Evolutionary conservation across 2,888 invertebrate genomes (phyloP), one percentile per base, ranked within the genome.

Genomic region (Trissoscelio sp.): DNA sequence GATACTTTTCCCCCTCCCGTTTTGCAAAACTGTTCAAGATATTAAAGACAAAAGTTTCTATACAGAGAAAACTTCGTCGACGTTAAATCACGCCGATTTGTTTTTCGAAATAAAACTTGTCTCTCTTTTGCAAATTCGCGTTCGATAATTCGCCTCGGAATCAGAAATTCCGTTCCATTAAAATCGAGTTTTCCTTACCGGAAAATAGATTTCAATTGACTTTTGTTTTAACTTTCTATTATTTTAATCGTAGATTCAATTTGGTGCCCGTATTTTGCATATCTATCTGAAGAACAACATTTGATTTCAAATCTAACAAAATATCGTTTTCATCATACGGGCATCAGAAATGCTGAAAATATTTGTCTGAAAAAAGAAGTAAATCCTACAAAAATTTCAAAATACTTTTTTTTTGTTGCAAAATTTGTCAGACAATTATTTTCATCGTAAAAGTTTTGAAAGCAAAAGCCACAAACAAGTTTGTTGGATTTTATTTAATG

Each of bases 221-320:
- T 58, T 60, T 51, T 39, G 48, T n/a, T 60, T 39, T n/a, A 60
- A 60, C 46, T 74, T 74, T 51, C 64, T 57, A 42, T 64, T 64
- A 64, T 74, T 74, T 66, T 58, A 74, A 74, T 74, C 57, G 55
- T 64, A 53, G 62, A 64, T 73, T 53, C 62, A 37, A 37, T 20
- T 18, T 37, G 55, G n/a, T 14, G 20, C 16, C 31, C 37, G 11
- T 34, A 57, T 58, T 70, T 42, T 58, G 70, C 70, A 48, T 58
- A 70, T 70, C 44, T 42, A 18, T 28, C 28, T 24, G 14, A 55
- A 39, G 28, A 28, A 24, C 42, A 67, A 55, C 44, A 60, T 53
- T 53, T 14, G 31, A n/a, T n/a, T n/a, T n/a, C n/a, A n/a, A n/a
- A n/a, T n/a, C n/a, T n/a, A n/a, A n/a, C n/a, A n/a, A n/a, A n/a